Base-by-base conservation (phyloP, 1,140 invertebrate genomes). In the Coptotermes formosanus region DNA sequence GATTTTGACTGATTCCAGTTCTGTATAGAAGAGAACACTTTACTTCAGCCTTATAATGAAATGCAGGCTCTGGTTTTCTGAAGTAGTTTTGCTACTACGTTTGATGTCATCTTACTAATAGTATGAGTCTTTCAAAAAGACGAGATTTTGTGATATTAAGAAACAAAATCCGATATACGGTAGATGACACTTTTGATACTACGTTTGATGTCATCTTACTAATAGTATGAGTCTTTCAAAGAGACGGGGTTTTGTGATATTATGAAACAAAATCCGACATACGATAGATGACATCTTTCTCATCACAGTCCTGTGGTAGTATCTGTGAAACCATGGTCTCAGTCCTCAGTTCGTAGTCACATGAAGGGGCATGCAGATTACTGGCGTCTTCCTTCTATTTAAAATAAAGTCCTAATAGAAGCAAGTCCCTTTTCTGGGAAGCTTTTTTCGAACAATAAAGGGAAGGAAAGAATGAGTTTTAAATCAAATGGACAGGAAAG, bases 401-500 rank as follows among this genome's bases (percentile, higher is more conserved):
- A 75, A 75, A 75, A 75, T 75, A 75, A 75, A 75, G 64, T 75
- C 64, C n/a, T 75, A 25, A 75, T 30, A 30, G n/a, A 30, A 75
- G n/a, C 64, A 25, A 75, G 64, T 30, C 64, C n/a, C 25, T 75
- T 75, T 75, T 75, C 64, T 75, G 64, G n/a, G 64, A 30, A 75
- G 64, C n/a, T 75, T 75, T 23, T n/a, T 75, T 30, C n/a, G 9
- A 75, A 30, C 25, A 30, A 30, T n/a, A 75, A 75, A 75, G n/a
- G 64, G n/a, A 75, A 14, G 64, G 30, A 75, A 75, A 75, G 64
- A 30, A 75, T 75, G 64, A 30, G 64, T 45, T 83, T 83, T 44
- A 83, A 83, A 83, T 83, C 82, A 83, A 83, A 44, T 43, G 82
- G 82, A 83, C 82, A 83, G 82, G 82, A 83, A 83, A 83, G 38